Conservation (phyloP, 2,113 vertebrate genomes). For the Talpa occidentalis region DNA sequence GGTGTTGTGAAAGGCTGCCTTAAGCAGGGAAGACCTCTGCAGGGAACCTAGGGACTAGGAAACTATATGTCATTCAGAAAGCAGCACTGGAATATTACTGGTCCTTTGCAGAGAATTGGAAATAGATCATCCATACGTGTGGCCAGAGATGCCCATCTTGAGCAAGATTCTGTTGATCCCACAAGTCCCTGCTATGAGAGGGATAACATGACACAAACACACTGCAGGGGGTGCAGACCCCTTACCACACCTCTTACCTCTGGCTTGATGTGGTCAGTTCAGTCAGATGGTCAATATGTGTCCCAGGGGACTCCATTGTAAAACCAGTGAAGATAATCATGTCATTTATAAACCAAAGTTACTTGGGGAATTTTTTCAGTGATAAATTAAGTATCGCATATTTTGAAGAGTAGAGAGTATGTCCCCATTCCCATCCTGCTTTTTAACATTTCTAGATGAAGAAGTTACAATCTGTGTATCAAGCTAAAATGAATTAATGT, state of each 20-base stretch:
- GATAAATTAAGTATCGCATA: not conserved
- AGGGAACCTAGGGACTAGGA: not conserved
- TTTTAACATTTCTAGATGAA: not conserved
- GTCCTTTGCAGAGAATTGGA: not conserved
- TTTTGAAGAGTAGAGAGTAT: slow-evolving; percentile 7
- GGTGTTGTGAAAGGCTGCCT: not conserved
- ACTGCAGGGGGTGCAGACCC: not conserved
- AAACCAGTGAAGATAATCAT: slow-evolving; percentile 10
- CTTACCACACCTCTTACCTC: not conserved
- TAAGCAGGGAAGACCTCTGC: not conserved
- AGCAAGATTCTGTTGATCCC: not conserved
- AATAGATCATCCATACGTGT: not conserved
- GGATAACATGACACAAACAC: not conserved
- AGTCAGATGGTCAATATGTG: too few species aligned
- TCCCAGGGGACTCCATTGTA: not conserved
- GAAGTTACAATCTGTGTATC: not conserved
- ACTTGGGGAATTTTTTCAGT: not conserved
- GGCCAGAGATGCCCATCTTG: not conserved
- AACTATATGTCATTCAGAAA: not conserved
- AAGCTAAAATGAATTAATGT: not conserved
- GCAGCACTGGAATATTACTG: not conserved
- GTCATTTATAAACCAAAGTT: not conserved
- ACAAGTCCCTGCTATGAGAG: not conserved
- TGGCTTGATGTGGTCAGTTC: not conserved
- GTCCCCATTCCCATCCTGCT: not conserved